These are phyloP conservation scores for Microplitis demolitor DNA, from an alignment of 1,140 invertebrate species.

Conservation along the genomic window DNA sequence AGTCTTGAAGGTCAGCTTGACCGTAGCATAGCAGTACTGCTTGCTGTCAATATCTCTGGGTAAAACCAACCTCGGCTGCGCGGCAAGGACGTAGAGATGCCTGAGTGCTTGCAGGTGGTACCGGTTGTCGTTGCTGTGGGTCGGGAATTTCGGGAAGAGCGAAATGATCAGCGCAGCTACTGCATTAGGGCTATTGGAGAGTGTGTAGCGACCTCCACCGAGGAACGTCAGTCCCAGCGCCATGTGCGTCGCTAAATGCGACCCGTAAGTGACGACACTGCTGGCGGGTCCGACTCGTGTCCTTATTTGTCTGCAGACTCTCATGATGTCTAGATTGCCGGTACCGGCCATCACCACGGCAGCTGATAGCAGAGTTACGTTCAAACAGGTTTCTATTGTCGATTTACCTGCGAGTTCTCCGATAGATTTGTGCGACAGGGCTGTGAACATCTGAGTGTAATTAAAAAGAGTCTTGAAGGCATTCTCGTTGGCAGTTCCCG, in stretches of 20 bases:
- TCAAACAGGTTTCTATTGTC: conserved; percentile 88
- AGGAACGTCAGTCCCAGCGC: conserved; percentile 90
- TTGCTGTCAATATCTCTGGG: conserved; percentile 84
- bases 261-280: conserved; percentile 82
- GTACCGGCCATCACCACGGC: conserved; percentile 93
- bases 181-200: conserved; percentile 81
- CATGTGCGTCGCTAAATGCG: conserved; percentile 93
- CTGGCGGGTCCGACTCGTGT: conserved; percentile 70
- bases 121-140: conserved; percentile 94
- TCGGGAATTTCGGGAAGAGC: conserved; percentile 96
- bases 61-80: conserved; percentile 84
- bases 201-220: conserved; percentile 88
- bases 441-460: conserved; percentile 72
- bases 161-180: conserved; percentile 89
- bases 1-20: conserved; percentile 65
- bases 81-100: conserved; percentile 93
- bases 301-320: conserved; percentile 83
- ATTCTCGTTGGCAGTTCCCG: conserved; percentile 84
- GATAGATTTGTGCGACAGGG: conserved; percentile 69
- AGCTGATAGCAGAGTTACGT: conserved; percentile 80
- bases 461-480: conserved; percentile 79
- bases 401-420: conserved; percentile 87
- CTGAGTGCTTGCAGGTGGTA: conserved; percentile 94
- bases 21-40: conserved; percentile 78
- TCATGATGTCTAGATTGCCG: conserved; percentile 73